Conservation (phyloP, 2,797 vertebrate species). For the Enteromius argenteus region DNA sequence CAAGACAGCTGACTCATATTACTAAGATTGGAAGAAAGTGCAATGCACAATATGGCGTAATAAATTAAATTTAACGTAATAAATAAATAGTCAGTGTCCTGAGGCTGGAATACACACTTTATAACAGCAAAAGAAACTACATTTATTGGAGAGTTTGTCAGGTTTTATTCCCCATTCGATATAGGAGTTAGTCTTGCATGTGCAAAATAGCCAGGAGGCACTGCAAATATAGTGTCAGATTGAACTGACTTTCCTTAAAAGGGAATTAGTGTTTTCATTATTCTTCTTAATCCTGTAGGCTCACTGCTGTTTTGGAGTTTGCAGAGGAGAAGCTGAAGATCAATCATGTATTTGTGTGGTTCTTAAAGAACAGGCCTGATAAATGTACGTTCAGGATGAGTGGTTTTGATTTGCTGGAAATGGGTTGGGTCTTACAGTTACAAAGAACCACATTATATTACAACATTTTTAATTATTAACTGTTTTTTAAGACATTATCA, state of each 20-base stretch:
- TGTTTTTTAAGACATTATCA: not conserved
- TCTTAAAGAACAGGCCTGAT: constrained; percentile 86
- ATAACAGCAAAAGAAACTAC: not conserved
- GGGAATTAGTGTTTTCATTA: not conserved
- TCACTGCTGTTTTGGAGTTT: constrained; percentile 81
- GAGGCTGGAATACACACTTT: not conserved
- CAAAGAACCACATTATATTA: not conserved
- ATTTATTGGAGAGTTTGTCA: not conserved
- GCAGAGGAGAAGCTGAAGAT: constrained; percentile 88
- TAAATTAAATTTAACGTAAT: no score
- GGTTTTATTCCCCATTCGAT: not conserved
- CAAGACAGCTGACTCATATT: not conserved
- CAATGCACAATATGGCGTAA: not conserved
- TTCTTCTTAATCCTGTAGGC: constrained; percentile 20
- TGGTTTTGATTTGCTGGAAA: constrained; percentile 1
- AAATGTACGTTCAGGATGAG: constrained; percentile 75
- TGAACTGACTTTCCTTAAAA: not conserved
- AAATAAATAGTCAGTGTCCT: not conserved
- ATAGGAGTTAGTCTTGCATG: not conserved
- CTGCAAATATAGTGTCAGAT: not conserved
- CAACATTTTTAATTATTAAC: no score
- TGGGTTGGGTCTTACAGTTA: not conserved
- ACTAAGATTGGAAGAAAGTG: not conserved
- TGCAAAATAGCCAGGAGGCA: not conserved
- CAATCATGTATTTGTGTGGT: constrained; percentile 85